Conservation (phyloP, 2,888 invertebrate genomes). For the Zygothrica quintamaculata region DNA sequence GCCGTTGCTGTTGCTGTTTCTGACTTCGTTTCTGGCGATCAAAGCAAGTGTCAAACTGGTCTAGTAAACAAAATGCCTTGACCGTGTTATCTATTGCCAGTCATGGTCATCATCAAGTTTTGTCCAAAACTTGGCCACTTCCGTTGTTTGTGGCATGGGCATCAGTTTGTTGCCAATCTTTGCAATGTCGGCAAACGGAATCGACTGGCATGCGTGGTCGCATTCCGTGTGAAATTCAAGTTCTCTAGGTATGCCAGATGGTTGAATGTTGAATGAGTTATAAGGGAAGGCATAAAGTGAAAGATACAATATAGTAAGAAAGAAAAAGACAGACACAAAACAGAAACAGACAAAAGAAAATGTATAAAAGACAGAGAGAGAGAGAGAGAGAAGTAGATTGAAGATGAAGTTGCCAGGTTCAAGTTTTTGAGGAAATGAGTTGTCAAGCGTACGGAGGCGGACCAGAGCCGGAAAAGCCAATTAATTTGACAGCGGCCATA, state of each 20-base stretch:
- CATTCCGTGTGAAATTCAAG: conserved; percentile 30
- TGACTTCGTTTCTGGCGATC: conserved; percentile 29
- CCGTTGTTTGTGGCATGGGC: conserved; percentile 22
- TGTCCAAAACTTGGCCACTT: conserved; percentile 18
- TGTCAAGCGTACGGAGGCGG: conserved; percentile 49
- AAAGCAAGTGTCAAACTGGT: conserved; percentile 31
- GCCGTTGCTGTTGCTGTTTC: background rate
- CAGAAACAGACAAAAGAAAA: background rate
- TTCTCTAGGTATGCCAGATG: background rate
- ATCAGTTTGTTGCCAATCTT: conserved; percentile 1
- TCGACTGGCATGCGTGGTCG: conserved; percentile 32
- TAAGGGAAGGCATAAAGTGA: too few species aligned
- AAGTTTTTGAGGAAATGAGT: conserved; percentile 58
- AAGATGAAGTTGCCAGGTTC: conserved; percentile 8
- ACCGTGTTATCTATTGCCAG: background rate
- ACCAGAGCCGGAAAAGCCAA: conserved; percentile 68
- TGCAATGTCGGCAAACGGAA: conserved; percentile 10
- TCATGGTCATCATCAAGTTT: conserved; percentile 19
- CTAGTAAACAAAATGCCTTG: background rate
- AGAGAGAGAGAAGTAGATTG: background rate
- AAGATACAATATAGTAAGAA: too few species aligned
- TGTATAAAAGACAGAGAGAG: background rate
- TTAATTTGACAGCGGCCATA: conserved; percentile 71
- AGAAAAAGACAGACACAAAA: conserved; percentile 2
- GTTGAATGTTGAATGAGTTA: background rate